Evolutionary conservation across 2,113 vertebrate genomes (phyloP), one percentile per base, ranked within the genome.

Genomic region (Lanius collurio): DNA sequence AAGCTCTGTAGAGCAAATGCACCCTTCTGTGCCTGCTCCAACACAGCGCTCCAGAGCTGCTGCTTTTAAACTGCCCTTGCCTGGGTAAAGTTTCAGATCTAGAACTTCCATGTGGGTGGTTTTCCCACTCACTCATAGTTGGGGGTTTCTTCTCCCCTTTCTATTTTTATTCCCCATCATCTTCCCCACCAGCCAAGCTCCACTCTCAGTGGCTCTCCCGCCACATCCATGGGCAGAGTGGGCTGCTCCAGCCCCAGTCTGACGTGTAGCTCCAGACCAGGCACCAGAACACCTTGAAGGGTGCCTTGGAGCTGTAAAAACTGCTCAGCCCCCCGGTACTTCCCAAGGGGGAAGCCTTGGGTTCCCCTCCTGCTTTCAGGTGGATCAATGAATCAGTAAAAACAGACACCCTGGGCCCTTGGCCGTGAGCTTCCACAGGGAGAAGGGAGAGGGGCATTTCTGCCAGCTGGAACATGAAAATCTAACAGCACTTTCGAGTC

Each of bases 401-500:
- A 56, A 6, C 23, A 92, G n/a, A 10, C 4, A 19, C 9, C 13
- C 49, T 10, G 26, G 24, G 74, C 49, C 65, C 41, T 20, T 27
- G 37, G 70, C 31, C 41, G 53, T 24, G n/a, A 24, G 14, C 2
- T 52, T 35, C 19, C 46, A 18, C 2, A 1, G 4, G 20, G 33
- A 47, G 28, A 70, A 63, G 44, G 68, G 39, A 87, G 55, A 69
- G 23, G 33, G 62, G 30, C 15, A 3, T 10, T 41, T 70, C 46
- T 23, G 28, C 21, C 27, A 30, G 12, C 44, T 10, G 27, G 41
- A 46, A 49, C 30, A 15, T 20, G 35, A 30, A 78, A 47, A 60
- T 6, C 23, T 7, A 21, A 28, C 1, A 0, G 10, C 0, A 11
- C 56, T 44, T 84, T 37, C 5, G 2, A 60, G 55, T 8, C 0